Conservation (phyloP, 2,113 vertebrate species). For the Lichenostomus cassidix region DNA sequence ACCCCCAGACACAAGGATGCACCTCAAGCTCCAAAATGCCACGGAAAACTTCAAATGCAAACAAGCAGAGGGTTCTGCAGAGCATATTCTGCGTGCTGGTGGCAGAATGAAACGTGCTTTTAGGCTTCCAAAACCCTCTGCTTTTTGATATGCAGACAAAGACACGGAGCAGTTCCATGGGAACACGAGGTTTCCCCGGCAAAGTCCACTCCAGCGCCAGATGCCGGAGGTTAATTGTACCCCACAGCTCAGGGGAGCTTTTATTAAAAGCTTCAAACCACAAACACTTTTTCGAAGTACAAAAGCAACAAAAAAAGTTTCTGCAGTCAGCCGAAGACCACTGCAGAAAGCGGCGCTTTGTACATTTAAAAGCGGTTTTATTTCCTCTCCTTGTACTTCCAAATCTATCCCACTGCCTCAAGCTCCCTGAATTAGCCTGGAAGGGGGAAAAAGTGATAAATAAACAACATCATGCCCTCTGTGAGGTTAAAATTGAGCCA, state of each 20-base stretch:
- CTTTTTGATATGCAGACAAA: background rate
- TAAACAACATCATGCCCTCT: accelerated
- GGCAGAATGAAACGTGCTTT: background rate
- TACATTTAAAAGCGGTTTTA: background rate
- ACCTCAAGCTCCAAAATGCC: background rate
- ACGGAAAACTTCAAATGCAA: background rate
- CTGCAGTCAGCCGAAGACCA: background rate
- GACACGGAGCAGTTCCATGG: background rate
- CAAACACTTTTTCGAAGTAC: background rate
- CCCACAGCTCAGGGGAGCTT: background rate
- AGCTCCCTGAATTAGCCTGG: background rate
- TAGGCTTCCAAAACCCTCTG: background rate
- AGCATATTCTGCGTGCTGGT: accelerated
- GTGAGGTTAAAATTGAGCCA: background rate
- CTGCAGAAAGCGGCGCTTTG: background rate
- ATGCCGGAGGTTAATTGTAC: background rate
- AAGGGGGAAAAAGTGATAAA: background rate
- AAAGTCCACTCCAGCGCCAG: background rate
- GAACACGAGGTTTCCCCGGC: background rate
- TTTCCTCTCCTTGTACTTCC: background rate
- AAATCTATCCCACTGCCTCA: background rate
- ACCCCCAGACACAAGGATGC: background rate
- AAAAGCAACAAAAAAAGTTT: background rate
- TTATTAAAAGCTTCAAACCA: background rate
- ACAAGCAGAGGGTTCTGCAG: background rate